These are phyloP conservation scores for Lynx canadensis DNA, from an alignment of 2,113 vertebrate genomes.

Conservation along the genomic window DNA sequence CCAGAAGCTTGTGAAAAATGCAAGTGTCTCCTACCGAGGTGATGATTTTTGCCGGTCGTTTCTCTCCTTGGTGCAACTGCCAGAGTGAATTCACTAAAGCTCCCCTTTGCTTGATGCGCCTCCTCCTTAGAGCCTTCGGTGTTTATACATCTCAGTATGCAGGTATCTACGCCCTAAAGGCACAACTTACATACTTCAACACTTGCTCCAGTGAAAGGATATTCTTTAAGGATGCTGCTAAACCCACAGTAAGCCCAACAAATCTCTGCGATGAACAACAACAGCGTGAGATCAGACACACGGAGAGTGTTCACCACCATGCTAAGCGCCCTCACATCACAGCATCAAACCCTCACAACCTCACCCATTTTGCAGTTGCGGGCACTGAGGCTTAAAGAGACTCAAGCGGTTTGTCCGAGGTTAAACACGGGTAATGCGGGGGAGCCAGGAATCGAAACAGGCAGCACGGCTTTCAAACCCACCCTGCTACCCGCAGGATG, in stretches of 20 bases:
- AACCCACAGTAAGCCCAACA: not conserved
- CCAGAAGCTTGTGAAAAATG: not conserved
- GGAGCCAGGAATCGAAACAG: not conserved
- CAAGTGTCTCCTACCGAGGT: not conserved
- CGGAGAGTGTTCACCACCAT: fast-evolving
- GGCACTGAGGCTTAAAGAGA: not conserved
- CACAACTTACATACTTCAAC: not conserved
- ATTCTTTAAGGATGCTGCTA: not conserved
- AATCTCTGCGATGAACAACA: not conserved
- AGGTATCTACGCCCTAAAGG: not conserved
- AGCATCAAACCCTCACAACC: not conserved
- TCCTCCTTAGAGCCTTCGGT: not conserved
- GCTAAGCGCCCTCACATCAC: too few relatives aligned
- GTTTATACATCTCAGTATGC: not conserved
- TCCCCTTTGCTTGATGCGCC: not conserved
- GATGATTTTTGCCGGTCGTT: not conserved
- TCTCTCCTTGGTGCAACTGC: not conserved
- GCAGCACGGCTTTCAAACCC: not conserved
- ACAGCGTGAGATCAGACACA: not conserved
- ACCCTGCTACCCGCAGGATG: not conserved
- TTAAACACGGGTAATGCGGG: fast-evolving
- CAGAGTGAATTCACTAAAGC: not conserved
- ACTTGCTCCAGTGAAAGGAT: not conserved
- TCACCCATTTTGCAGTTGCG: not conserved
- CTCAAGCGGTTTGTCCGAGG: not conserved